Percentiles rank a stretch among this genome's conserved stretches.
Conservation (phyloP, 2,113 vertebrate genomes). For the Halichoerus grypus region DNA sequence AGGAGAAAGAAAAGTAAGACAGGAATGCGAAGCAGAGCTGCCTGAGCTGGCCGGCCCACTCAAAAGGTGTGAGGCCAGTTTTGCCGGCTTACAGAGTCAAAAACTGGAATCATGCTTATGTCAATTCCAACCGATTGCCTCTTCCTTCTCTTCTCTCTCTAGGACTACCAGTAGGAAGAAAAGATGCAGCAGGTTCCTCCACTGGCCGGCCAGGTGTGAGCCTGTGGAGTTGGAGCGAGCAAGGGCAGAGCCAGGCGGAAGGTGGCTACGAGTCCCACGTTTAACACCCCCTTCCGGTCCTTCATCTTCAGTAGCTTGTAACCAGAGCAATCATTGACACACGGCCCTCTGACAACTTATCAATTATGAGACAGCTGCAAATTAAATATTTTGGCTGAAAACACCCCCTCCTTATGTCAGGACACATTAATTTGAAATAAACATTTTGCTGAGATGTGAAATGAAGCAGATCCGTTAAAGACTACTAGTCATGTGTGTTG, state of each 20-base stretch:
- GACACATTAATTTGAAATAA: slow-evolving; percentile 80
- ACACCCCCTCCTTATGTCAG: slow-evolving; percentile 73
- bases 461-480: slow-evolving; percentile 71
- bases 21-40: background rate
- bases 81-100: background rate
- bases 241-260: background rate
- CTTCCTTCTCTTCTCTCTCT: background rate
- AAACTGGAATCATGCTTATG: background rate
- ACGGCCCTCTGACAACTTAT: slow-evolving; percentile 75
- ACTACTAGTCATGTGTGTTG: slow-evolving; percentile 58
- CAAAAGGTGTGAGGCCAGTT: background rate
- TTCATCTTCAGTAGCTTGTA: slow-evolving; percentile 55
- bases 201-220: background rate
- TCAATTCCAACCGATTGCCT: background rate
- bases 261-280: background rate
- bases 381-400: slow-evolving; percentile 83
- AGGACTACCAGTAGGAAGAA: background rate
- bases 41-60: background rate
- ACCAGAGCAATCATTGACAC: slow-evolving; percentile 67
- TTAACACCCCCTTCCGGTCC: background rate
- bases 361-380: slow-evolving; percentile 73
- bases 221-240: background rate
- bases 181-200: background rate
- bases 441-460: slow-evolving; percentile 78
- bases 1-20: background rate